These are phyloP conservation scores for Agelastica alni DNA, from an alignment of 2,888 invertebrate genomes.

Conservation along the genomic window DNA sequence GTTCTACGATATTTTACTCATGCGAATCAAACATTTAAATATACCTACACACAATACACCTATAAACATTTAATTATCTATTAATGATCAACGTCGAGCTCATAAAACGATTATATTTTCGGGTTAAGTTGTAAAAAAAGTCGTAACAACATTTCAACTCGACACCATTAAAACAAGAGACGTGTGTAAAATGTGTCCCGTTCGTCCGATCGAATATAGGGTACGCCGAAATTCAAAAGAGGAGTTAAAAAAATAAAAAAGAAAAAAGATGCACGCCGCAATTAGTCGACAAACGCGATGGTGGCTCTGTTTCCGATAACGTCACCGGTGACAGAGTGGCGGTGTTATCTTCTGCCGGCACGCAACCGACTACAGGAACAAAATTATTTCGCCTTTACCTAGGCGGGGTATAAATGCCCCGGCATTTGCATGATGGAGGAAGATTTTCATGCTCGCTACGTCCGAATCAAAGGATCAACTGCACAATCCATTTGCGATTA, in stretches of 20 bases:
- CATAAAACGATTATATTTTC: too few relatives aligned
- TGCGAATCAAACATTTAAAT: too few relatives aligned
- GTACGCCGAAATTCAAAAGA: neutral
- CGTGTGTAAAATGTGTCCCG: too few relatives aligned
- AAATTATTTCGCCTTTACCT: constrained; percentile 24
- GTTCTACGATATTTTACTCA: too few relatives aligned
- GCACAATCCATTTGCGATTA: constrained; percentile 7
- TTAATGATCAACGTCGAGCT: too few relatives aligned
- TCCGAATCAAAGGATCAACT: constrained; percentile 7
- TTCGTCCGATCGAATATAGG: too few relatives aligned
- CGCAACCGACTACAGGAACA: constrained; percentile 53
- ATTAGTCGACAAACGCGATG: constrained; percentile 34
- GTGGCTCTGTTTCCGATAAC: constrained; percentile 53
- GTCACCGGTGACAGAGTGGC: constrained; percentile 63
- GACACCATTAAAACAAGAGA: too few relatives aligned
- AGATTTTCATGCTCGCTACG: constrained; percentile 15
- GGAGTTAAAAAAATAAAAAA: constrained; percentile 13
- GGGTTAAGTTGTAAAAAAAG: too few relatives aligned
- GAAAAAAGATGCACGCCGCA: constrained; percentile 27
- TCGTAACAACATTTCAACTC: too few relatives aligned
- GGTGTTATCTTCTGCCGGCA: constrained; percentile 60
- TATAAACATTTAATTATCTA: too few relatives aligned
- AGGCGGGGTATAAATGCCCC: constrained; percentile 19
- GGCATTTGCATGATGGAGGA: constrained; percentile 24
- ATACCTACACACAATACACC: too few relatives aligned